Base-by-base conservation (phyloP, 2,113 vertebrate genomes). In the Trogon melanurus region DNA sequence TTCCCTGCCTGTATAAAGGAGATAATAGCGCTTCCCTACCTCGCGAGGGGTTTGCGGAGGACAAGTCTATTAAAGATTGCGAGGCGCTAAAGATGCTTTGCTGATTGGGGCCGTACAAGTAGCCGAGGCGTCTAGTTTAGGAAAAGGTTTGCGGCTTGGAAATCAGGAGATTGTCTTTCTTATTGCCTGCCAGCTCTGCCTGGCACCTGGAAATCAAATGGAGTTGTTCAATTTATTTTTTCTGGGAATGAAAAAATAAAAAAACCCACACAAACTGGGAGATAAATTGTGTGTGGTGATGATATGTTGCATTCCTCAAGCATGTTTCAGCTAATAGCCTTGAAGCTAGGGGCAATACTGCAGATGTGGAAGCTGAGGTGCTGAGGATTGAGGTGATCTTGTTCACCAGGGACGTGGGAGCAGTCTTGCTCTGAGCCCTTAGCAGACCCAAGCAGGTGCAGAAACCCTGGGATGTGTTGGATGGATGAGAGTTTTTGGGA, bases 61-160 rank as follows among this genome's bases (percentile, higher is more conserved):
- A 89, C 65, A 67, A 92, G 75, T 86, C 95, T 94, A 67, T 95
- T 95, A 93, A 70, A 94, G 91, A 78, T 93, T 90, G 82, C 7
- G 71, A 80, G 71, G 45, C 34, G 44, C 92, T 90, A 66, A 93
- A 95, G 95, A 95, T 96, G 71, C 56, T 83, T 34, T 62, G 16
- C 88, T 78, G 96, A 96, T 94, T 91, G 74, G 79, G 79, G 41
- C 76, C 16, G 0, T 36, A 4, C 54, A 26, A 50, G 82, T 1
- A 53, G 78, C 85, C 38, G 76, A 79, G 81, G 47, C 56, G 30
- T 51, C 72, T 82, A 22, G 61, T 89, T 87, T 69, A 79, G 47
- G 66, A 56, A 36, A 91, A 91, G 62, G 54, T 79, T 76, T 83
- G 71, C 6, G 1, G 74, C 29, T 20, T 79, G 3, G 15, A 76